Conservation (phyloP, 1,140 invertebrate species). For the Lucilia sericata region DNA sequence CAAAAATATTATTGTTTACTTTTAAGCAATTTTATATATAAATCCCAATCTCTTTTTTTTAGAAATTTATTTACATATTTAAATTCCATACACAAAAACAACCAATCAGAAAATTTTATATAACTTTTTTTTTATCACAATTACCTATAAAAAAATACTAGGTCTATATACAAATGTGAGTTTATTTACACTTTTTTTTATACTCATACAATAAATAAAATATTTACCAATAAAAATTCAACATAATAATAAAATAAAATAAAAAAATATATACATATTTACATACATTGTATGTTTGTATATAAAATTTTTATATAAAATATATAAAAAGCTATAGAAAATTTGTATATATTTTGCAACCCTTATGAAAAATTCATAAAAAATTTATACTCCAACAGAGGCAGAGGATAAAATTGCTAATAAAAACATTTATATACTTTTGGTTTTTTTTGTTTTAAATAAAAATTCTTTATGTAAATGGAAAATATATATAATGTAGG, state of each 20-base stretch:
- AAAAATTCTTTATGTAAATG: slow-evolving; percentile 8
- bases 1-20: too few species aligned
- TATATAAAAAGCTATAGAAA: neutral
- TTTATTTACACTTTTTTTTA: neutral
- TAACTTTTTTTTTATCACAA: neutral
- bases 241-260: neutral
- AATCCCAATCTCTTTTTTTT: too few species aligned
- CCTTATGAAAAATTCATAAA: slow-evolving; percentile 10
- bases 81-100: too few species aligned
- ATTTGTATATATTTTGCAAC: neutral
- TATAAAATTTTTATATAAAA: neutral
- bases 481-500: neutral
- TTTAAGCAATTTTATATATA: too few species aligned
- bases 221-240: slow-evolving; percentile 34
- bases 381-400: neutral
- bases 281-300: neutral
- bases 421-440: neutral
- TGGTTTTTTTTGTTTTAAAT: neutral
- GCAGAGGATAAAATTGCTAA: neutral
- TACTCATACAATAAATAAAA: slow-evolving; percentile 5
- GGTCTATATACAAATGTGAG: neutral
- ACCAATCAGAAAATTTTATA: too few species aligned
- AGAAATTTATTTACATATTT: too few species aligned
- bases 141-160: neutral
- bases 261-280: neutral